A percentile compares a stretch with the other conserved stretches of the same genome.
Conservation (phyloP, 2,888 invertebrate genomes). For the Noctua comes region DNA sequence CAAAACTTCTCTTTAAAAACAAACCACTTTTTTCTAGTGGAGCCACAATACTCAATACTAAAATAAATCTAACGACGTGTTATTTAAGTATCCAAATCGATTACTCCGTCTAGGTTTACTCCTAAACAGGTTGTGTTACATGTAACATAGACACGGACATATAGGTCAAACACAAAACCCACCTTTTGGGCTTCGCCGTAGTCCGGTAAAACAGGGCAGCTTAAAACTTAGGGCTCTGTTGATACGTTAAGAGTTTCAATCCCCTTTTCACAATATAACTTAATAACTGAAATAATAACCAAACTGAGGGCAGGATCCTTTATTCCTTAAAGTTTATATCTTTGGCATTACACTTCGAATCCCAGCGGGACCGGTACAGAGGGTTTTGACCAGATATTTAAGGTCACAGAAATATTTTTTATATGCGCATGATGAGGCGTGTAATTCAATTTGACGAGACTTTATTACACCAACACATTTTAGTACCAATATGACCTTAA, state of each 20-base stretch:
- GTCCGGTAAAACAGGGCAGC: neutral
- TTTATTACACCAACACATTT: conserved; percentile 42
- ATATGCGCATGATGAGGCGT: conserved; percentile 21
- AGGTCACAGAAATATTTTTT: conserved; percentile 19
- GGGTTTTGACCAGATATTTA: conserved; percentile 37
- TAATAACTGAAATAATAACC: conserved; percentile 1
- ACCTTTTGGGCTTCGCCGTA: neutral
- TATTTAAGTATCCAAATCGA: neutral
- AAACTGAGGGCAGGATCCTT: neutral
- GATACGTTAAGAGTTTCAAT: neutral
- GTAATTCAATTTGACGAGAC: conserved; percentile 40
- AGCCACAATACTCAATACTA: neutral
- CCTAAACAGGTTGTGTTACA: too few species aligned
- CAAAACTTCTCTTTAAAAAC: neutral
- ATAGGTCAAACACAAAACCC: neutral
- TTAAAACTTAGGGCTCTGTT: neutral
- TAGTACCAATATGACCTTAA: conserved; percentile 41
- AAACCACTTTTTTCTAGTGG: neutral
- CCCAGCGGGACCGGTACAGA: conserved; percentile 1
- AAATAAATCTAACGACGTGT: neutral
- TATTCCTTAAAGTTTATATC: neutral
- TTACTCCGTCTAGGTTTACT: neutral
- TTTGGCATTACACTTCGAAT: conserved; percentile 15
- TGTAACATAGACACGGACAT: neutral
- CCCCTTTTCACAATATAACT: neutral